Evolutionary conservation across 2,797 vertebrate species (phyloP), one percentile per base, ranked within the genome.

Genomic region (Acipenser oxyrinchus): DNA sequence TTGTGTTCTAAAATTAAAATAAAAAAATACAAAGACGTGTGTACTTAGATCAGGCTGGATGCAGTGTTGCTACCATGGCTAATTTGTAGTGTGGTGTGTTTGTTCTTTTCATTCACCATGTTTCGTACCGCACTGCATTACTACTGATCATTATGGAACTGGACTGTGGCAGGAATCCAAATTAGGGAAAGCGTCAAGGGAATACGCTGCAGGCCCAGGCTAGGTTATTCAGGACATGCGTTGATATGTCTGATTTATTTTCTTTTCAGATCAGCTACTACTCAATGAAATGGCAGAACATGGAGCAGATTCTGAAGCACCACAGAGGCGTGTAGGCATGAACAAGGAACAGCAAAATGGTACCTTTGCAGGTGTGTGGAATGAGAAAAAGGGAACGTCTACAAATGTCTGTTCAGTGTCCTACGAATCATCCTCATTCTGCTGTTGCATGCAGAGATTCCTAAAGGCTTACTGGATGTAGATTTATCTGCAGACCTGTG

Each of bases 251-350:
- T 69, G 18, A 55, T 49, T 49, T 11, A 6, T 51, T 61, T 72
- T 75, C 63, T 50, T 66, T 0, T 15, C 74, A 92, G 90, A 80
- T 82, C 74, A 79, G 76, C 77, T 75, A 78, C 69, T 79, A 82
- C 79, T 85, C 78, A 85, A 81, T 86, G 92, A 94, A 82, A 99
- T 99, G 97, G 95, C 95, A 89, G 94, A 93, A 81, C 95, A 96
- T 91, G 95, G 93, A 88, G 90, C 91, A 70, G 91, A 88, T 66
- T 94, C 91, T 86, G 96, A 96, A 65, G 78, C 84, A 71, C 79
- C 84, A 73, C 94, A 94, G 87, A 94, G 90, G 84, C 93, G 93
- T 66, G 63, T 83, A 66, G 88, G 88, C 77, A 84, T 87, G 83
- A 78, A 75, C 68, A 96, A 93, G 88, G 94, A 93, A 71, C 94